Conservation (phyloP, 2,113 vertebrate species). For the Lynx canadensis region DNA sequence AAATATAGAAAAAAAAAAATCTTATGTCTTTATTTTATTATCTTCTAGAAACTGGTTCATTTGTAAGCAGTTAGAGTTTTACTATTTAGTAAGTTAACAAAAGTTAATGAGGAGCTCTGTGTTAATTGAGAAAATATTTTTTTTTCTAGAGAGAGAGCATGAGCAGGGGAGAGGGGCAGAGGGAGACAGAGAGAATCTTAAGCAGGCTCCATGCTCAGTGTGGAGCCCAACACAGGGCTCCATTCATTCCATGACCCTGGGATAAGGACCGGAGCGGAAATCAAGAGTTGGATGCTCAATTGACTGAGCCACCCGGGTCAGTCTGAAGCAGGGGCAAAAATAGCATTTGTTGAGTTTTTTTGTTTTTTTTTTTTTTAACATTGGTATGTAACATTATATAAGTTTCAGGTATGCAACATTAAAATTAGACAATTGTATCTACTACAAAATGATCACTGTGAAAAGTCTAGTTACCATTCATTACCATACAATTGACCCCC, state of each 20-base stretch:
- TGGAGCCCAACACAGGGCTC: no score
- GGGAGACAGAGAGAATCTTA: no score
- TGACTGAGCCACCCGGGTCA: no score
- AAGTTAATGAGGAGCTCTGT: constrained; percentile 46
- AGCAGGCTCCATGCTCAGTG: no score
- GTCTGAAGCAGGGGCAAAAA: background rate
- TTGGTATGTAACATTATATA: background rate
- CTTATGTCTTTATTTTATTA: background rate
- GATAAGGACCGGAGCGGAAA: no score
- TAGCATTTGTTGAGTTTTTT: background rate
- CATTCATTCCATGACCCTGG: no score
- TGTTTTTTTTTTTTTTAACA: no score
- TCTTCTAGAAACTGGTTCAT: constrained; percentile 24
- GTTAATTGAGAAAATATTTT: background rate
- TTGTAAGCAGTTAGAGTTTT: constrained; percentile 58
- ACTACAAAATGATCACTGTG: background rate
- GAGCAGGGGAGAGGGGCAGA: no score
- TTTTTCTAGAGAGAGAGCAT: no score
- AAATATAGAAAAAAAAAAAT: constrained; percentile 3
- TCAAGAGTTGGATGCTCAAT: no score
- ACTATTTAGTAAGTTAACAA: constrained; percentile 42
- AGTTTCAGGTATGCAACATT: background rate
- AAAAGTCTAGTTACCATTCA: background rate
- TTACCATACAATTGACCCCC: background rate
- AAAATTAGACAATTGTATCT: background rate